A percentile compares a stretch with the other conserved stretches of the same genome.
These are phyloP conservation scores for Drosophila prostipennis DNA, from an alignment of 2,888 invertebrate species.

Conservation along the genomic window DNA sequence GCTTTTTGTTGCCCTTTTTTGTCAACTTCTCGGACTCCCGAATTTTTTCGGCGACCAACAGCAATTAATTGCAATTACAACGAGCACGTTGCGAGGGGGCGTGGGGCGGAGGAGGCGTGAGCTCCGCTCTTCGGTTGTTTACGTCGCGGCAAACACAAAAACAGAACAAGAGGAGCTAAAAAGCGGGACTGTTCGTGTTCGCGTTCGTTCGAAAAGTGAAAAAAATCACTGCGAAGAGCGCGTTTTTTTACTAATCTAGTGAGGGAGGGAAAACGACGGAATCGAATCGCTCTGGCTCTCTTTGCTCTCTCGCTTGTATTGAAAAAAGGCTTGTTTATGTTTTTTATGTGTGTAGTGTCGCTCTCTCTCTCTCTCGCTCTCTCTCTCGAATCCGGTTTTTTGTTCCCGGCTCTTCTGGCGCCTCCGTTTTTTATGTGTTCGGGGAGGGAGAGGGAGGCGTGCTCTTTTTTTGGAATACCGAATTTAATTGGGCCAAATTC, in stretches of 20 bases:
- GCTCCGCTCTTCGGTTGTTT: slow-evolving; percentile 47
- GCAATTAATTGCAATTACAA: slow-evolving; percentile 51
- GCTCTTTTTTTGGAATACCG: slow-evolving; percentile 35
- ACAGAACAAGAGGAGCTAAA: slow-evolving; percentile 47
- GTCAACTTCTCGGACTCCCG: slow-evolving; percentile 8
- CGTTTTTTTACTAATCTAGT: slow-evolving; percentile 68
- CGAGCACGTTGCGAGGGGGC: slow-evolving; percentile 18
- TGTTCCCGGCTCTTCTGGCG: slow-evolving; percentile 26
- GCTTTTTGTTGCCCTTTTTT: slow-evolving; percentile 49
- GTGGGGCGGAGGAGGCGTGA: slow-evolving; percentile 19
- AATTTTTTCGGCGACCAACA: slow-evolving; percentile 19
- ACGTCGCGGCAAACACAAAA: slow-evolving; percentile 53
- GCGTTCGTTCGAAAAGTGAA: slow-evolving; percentile 84
- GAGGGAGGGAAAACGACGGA: slow-evolving; percentile 10
- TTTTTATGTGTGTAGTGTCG: slow-evolving; percentile 66
- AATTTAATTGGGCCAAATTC: slow-evolving; percentile 47
- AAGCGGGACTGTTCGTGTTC: slow-evolving; percentile 68
- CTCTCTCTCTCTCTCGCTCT: slow-evolving; percentile 39
- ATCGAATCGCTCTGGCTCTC: slow-evolving; percentile 15
- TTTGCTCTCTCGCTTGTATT: slow-evolving; percentile 33
- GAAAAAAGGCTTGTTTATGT: slow-evolving; percentile 77
- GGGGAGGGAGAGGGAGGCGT: slow-evolving; percentile 23
- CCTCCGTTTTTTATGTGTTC: slow-evolving; percentile 12
- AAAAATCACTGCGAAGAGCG: slow-evolving; percentile 76
- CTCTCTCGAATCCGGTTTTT: slow-evolving; percentile 43